Percentiles rank a stretch among this genome's conserved stretches.
Conservation (phyloP, 2,797 vertebrate species). For the Sebastes cheni region DNA sequence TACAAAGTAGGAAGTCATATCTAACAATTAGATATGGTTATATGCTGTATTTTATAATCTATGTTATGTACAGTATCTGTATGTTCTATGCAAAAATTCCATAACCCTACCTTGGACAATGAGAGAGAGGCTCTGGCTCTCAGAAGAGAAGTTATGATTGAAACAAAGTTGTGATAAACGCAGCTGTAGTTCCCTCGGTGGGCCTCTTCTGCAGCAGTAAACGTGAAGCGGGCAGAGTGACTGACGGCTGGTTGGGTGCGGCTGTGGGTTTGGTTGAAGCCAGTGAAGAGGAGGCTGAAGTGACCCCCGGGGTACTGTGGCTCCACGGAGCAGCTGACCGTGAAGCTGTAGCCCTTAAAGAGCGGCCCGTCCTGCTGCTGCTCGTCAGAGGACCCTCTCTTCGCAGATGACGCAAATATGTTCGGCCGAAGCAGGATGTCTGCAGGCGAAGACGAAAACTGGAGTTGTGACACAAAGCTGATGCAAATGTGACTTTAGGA, state of each 20-base stretch:
- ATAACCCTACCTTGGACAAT: constrained; percentile 15
- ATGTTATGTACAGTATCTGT: background rate
- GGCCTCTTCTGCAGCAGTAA: constrained; percentile 1
- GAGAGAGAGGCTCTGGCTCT: constrained; percentile 25
- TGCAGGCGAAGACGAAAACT: background rate
- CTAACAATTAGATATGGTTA: background rate
- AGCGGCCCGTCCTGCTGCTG: background rate
- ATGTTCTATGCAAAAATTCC: background rate
- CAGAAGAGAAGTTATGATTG: constrained; percentile 18
- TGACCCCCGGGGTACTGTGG: constrained; percentile 41
- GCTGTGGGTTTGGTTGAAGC: background rate
- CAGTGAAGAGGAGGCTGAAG: constrained; percentile 31
- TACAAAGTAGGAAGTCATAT: background rate
- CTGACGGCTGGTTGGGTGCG: constrained; percentile 19
- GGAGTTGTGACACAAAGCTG: background rate
- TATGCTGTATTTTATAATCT: background rate
- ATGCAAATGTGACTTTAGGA: too few relatives aligned
- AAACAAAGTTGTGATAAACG: constrained; percentile 33
- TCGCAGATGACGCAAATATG: background rate
- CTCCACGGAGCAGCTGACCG: constrained; percentile 30
- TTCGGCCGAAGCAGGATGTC: background rate
- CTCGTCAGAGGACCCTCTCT: fast-evolving
- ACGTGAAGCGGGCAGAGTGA: constrained; percentile 37
- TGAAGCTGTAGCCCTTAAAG: constrained; percentile 14
- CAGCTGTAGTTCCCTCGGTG: constrained; percentile 50